Conservation (phyloP, 2,797 vertebrate genomes). For the Caiman crocodilus region DNA sequence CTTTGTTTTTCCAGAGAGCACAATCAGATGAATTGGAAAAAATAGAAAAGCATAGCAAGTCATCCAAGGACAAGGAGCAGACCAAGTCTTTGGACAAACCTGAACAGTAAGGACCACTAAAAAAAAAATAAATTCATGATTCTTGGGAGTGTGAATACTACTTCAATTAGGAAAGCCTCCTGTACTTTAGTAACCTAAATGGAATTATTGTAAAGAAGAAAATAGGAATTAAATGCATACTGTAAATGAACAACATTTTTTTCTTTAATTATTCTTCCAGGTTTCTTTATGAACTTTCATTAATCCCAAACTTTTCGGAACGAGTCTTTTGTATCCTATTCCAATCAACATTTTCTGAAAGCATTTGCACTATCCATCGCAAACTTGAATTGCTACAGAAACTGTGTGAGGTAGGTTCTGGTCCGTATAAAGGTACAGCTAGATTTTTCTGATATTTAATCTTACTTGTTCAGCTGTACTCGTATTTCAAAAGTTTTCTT, state of each 20-base stretch:
- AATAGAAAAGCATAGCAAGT: slow-evolving; percentile 92
- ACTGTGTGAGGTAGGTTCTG: slow-evolving; percentile 89
- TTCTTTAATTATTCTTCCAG: slow-evolving; percentile 77
- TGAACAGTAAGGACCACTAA: slow-evolving; percentile 90
- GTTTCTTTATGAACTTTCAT: slow-evolving; percentile 94
- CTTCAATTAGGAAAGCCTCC: neutral
- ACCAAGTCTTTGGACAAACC: slow-evolving; percentile 96
- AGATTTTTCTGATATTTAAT: slow-evolving; percentile 51
- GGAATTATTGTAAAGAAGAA: neutral
- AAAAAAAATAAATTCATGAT: neutral
- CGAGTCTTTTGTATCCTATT: slow-evolving; percentile 98
- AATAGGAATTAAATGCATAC: neutral
- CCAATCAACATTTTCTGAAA: slow-evolving; percentile 95
- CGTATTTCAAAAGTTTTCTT: slow-evolving; percentile 45
- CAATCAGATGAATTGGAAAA: slow-evolving; percentile 94
- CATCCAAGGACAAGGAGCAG: slow-evolving; percentile 89
- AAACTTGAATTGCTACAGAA: slow-evolving; percentile 94
- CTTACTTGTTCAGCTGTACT: slow-evolving; percentile 37
- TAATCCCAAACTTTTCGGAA: slow-evolving; percentile 96
- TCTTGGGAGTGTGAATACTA: accelerated
- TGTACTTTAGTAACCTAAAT: neutral
- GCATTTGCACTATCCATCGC: slow-evolving; percentile 88
- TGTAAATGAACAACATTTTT: neutral
- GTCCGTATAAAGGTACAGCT: neutral
- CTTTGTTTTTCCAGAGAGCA: slow-evolving; percentile 87